Base-by-base conservation (phyloP, 1,140 invertebrate genomes). In the Drosophila tristis region DNA sequence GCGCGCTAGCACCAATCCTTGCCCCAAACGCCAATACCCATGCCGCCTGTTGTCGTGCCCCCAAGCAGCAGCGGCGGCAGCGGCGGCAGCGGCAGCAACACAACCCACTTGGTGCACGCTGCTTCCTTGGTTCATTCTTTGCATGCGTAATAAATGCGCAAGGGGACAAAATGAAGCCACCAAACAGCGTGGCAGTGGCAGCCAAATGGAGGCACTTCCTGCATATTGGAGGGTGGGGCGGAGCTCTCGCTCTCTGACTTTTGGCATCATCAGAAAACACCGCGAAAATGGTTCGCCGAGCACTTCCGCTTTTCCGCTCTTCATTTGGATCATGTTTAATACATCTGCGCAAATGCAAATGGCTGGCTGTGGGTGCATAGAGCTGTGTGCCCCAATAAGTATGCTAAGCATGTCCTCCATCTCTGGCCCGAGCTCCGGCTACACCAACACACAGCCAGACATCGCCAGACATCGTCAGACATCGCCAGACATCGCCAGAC, bases 141-240 rank as follows among this genome's bases (percentile, higher is more conserved):
- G 84, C 85, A 89, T 89, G 73, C 85, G 84, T 89, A 89, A 89
- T 87, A 73, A 58, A 82, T 87, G 64, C 75, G 54, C 15, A n/a
- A 20, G 60, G 48, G 43, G 31, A 44, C 59, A 58, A 65, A 78
- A 56, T 80, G 67, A 51, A 53, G 23, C 74, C 65, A 16, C 44
- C 68, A 70, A 70, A 39, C 26, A 29, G 5, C 49, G 66, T 45
- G 7, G 63, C 43, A 56, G 35, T 9, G 20, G 29, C 25, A 20
- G 25, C 13, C 20, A 63, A 23, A 51, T 49, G 45, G 31, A 35
- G 31, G 31, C 31, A 35, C 31, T 31, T 68, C 64, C 64, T 67
- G 25, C 64, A 66, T 50, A 51, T 55, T 39, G 20, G 25, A n/a
- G n/a, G n/a, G n/a, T n/a, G 3, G 6, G 25, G 23, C 23, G 23